Conservation (phyloP, 1,140 invertebrate species). For the Anoplophora glabripennis region DNA sequence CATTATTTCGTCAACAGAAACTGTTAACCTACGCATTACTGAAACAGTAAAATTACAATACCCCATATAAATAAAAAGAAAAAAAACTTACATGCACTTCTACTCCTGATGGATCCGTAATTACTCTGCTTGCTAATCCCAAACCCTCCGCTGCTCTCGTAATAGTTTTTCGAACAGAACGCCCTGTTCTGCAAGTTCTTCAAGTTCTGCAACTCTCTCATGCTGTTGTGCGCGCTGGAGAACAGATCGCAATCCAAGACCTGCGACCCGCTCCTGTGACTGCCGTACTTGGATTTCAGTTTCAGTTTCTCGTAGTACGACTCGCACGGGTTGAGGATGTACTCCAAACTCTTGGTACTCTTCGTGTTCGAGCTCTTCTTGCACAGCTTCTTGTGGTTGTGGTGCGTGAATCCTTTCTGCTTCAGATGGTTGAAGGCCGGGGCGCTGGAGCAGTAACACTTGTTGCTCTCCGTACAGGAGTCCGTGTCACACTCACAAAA, state of each 20-base stretch:
- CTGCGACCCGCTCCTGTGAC: background rate
- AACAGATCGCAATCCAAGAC: slow-evolving; percentile 68
- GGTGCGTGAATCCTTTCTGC: slow-evolving; percentile 54
- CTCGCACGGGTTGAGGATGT: slow-evolving; percentile 49
- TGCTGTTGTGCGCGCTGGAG: slow-evolving; percentile 48
- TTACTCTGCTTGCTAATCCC: slow-evolving; percentile 19
- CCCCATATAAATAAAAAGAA: too few relatives aligned
- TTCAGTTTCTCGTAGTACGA: slow-evolving; percentile 49
- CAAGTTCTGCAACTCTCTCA: slow-evolving; percentile 25
- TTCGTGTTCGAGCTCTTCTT: slow-evolving; percentile 49
- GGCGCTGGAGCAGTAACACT: slow-evolving; percentile 75
- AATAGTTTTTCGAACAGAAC: slow-evolving; percentile 1
- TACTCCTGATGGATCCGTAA: slow-evolving; percentile 21
- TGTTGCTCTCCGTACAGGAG: slow-evolving; percentile 82
- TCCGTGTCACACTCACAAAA: slow-evolving; percentile 77
- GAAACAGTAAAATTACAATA: too few relatives aligned
- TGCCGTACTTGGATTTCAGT: slow-evolving; percentile 27
- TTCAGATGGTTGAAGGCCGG: slow-evolving; percentile 52
- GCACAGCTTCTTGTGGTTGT: slow-evolving; percentile 45
- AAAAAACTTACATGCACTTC: slow-evolving; percentile 15
- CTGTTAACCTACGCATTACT: too few relatives aligned
- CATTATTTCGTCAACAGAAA: too few relatives aligned
- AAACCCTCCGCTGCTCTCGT: slow-evolving; percentile 2
- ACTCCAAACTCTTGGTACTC: slow-evolving; percentile 58
- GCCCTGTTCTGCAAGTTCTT: slow-evolving; percentile 29